Evolutionary conservation across 2,888 invertebrate genomes (phyloP).

Genomic region (Cheilosia grossa): DNA sequence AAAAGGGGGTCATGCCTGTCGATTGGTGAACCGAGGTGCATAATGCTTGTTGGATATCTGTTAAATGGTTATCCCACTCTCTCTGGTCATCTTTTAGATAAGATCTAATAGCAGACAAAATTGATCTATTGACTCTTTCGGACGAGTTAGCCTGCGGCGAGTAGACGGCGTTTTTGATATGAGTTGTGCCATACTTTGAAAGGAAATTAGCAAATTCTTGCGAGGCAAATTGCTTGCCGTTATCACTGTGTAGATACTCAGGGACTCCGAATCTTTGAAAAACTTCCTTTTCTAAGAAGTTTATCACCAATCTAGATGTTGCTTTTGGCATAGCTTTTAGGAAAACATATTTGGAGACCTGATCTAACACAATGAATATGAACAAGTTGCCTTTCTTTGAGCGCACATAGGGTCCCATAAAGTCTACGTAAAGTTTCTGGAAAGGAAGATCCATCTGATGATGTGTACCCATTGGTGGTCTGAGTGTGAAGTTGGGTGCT

Average conservation of each 20-base stretch:
- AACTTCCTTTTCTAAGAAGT: slow-evolving; percentile 10
- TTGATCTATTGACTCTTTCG: too few species aligned
- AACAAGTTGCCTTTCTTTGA: slow-evolving; percentile 31
- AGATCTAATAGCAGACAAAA: too few species aligned
- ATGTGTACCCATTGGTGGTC: slow-evolving; percentile 40
- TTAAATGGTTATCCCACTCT: too few species aligned
- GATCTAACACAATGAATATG: slow-evolving; percentile 36
- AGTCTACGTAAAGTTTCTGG: slow-evolving; percentile 42
- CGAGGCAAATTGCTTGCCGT: slow-evolving; percentile 74
- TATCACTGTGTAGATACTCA: slow-evolving; percentile 73
- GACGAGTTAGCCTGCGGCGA: too few species aligned
- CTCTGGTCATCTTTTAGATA: too few species aligned
- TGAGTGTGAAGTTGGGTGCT: slow-evolving; percentile 27
- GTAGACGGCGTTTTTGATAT: too few species aligned
- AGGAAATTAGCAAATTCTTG: slow-evolving; percentile 48
- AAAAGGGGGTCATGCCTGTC: too few species aligned
- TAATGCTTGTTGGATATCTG: too few species aligned
- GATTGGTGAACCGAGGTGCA: too few species aligned
- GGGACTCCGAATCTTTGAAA: slow-evolving; percentile 52
- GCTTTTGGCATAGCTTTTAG: slow-evolving; percentile 28
- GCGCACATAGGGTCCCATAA: slow-evolving; percentile 50
- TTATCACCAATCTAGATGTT: background rate
- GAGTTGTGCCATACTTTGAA: too few species aligned
- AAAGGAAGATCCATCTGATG: slow-evolving; percentile 10
- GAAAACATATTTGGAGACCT: slow-evolving; percentile 52